Evolutionary conservation across 2,113 vertebrate genomes (phyloP).

Genomic region (Crotalus viridis): DNA sequence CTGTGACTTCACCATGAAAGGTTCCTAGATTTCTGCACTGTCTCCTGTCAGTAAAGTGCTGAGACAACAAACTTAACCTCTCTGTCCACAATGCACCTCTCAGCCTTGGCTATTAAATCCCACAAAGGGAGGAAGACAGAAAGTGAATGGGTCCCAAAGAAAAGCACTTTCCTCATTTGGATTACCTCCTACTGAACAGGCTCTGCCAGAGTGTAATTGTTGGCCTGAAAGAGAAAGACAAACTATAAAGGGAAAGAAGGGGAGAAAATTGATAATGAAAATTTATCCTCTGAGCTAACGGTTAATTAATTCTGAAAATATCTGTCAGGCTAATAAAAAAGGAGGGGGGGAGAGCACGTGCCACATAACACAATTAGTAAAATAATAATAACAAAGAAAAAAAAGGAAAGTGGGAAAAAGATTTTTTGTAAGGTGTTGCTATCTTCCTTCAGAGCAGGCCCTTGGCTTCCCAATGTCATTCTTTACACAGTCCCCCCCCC

Average conservation of each 20-base stretch:
- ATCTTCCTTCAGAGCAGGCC: slow-evolving; percentile 80
- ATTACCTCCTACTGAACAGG: slow-evolving; percentile 76
- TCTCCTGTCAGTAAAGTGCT: slow-evolving; percentile 75
- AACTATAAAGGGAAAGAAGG: slow-evolving; percentile 72
- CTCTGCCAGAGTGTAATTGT: slow-evolving; percentile 78
- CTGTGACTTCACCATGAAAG: background rate
- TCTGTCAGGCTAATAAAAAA: slow-evolving; percentile 76
- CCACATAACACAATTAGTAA: slow-evolving; percentile 76
- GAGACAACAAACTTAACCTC: slow-evolving; percentile 85
- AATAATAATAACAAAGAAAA: slow-evolving; percentile 75
- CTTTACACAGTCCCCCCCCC: slow-evolving; percentile 77
- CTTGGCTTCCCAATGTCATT: slow-evolving; percentile 87
- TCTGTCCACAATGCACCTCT: slow-evolving; percentile 71
- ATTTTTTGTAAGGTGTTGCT: slow-evolving; percentile 79
- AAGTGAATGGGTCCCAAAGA: slow-evolving; percentile 77
- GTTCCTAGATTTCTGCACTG: slow-evolving; percentile 55
- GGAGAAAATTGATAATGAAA: slow-evolving; percentile 76
- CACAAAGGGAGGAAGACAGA: slow-evolving; percentile 78
- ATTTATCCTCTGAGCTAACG: slow-evolving; percentile 83
- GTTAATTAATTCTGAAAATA: slow-evolving; percentile 87
- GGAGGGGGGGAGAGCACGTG: slow-evolving; percentile 40
- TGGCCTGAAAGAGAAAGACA: slow-evolving; percentile 73
- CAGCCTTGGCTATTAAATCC: slow-evolving; percentile 78
- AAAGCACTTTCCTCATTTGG: slow-evolving; percentile 80
- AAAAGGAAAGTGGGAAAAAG: slow-evolving; percentile 61